Conservation (phyloP, 1,140 invertebrate genomes). For the Drosophila sproati region DNA sequence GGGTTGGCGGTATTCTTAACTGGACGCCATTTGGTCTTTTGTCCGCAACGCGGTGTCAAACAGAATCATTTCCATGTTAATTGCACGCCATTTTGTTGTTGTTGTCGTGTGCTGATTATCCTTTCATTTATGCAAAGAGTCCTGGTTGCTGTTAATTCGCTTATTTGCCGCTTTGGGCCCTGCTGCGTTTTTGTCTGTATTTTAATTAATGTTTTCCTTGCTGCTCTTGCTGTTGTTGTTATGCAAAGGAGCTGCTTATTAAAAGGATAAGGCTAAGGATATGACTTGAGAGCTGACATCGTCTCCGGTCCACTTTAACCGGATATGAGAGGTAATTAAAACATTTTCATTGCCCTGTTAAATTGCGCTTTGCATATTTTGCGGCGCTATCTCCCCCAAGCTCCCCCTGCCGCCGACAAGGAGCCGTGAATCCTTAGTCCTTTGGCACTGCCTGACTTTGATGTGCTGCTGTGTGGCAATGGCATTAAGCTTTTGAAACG, state of each 20-base stretch:
- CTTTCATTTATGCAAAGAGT: conserved; percentile 81
- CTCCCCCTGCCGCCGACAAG: neutral
- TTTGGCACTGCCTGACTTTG: conserved; percentile 29
- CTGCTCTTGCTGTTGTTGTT: conserved; percentile 45
- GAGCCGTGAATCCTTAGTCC: neutral
- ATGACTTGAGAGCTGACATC: conserved; percentile 30
- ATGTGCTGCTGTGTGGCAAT: conserved; percentile 42
- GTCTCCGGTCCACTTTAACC: conserved; percentile 47
- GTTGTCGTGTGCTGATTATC: conserved; percentile 66
- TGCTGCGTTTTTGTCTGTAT: conserved; percentile 61
- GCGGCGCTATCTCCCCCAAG: conserved; percentile 20
- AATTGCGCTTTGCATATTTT: conserved; percentile 75
- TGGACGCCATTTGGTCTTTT: conserved; percentile 58
- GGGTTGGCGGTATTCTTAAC: neutral
- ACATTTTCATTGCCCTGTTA: conserved; percentile 64
- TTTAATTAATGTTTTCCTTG: conserved; percentile 77
- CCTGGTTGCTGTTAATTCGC: conserved; percentile 74
- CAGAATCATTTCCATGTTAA: conserved; percentile 81
- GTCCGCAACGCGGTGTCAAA: conserved; percentile 63
- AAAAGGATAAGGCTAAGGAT: conserved; percentile 76
- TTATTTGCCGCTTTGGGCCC: conserved; percentile 55
- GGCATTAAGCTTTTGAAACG: conserved; percentile 46
- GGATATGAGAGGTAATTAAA: conserved; percentile 76
- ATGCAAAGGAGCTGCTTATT: conserved; percentile 71
- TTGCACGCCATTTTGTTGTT: conserved; percentile 75